Base-by-base conservation (phyloP, 2,888 invertebrate genomes). In the Acronicta aceris region DNA sequence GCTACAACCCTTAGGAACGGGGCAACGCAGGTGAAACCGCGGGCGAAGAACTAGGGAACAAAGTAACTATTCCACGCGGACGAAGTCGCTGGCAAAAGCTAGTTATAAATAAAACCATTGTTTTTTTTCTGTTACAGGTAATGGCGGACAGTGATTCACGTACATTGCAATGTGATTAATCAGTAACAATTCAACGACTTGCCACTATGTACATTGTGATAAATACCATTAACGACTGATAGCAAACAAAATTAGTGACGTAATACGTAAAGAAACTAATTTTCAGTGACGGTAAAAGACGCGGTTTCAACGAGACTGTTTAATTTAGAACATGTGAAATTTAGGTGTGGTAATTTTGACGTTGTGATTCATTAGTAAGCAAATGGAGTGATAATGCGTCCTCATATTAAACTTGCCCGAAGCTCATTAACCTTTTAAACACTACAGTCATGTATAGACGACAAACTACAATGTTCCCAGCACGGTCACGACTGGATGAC, bases 181-280 rank as follows among this genome's bases (percentile, higher is more conserved):
- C 53, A 55, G 16, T 51, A 66, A 58, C 50, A 63, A 63, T 61
- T 54, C 63, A 51, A 36, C 56, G 65, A 62, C 71, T 65, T 71
- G 66, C 65, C 69, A 45, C 59, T 52, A 15, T 60, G 17, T 60
- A 54, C 51, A 58, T 66, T 63, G 71, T 66, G 67, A 71, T 67
- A 62, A 70, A 7, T 71, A 72, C 68, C 65, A 59, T 48, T 55
- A 52, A 51, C 60, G 57, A 71, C 57, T 58, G 60, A 54, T n/a
- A 13, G 57, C 36, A 25, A 21, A 59, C 36, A 36, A 38, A 36
- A 53, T 56, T 45, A 50, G 36, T 57, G 38, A 64, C 46, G 15
- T 30, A 50, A 59, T 64, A 70, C 59, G 56, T 65, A 54, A 59
- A 58, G 25, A 47, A 52, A 8, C 30, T 59, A 51, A 59, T 21